Base-by-base conservation (phyloP, 2,113 vertebrate genomes). In the Percina caprodes region DNA sequence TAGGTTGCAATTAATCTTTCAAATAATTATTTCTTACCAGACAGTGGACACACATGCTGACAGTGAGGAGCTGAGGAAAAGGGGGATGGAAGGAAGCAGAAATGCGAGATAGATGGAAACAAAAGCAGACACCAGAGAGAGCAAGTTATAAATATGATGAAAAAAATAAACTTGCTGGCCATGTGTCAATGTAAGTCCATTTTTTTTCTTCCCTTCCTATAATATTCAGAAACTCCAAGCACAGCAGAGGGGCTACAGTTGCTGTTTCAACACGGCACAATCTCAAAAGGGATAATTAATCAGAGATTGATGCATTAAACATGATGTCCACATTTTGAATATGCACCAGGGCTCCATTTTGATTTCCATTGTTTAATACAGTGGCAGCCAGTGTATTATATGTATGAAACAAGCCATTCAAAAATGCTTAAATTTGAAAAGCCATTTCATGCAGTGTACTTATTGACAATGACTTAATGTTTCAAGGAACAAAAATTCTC, bases 271-370 rank as follows among this genome's bases (percentile, higher is more conserved):
- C 82, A 68, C 56, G 60, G 85, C 84, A 79, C 72, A 87, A 65
- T 78, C 82, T 88, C 85, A 74, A 86, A 85, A 69, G 72, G 89
- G 85, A 86, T 91, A 89, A 93, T 93, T 93, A 91, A 89, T 92
- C 90, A 91, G 76, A 85, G 65, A 81, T 79, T 71, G 79, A 90
- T 91, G 88, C 89, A 92, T 92, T 87, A 92, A 89, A 93, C 89
- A 90, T 88, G 86, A 84, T 84, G 84, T 85, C 75, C 81, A 77
- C 76, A 46, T 81, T 73, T 84, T 88, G 62, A 90, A 90, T 86
- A 83, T 56, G 83, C 58, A 55, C 72, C 24, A 76, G 62, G 63
- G 76, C 85, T 84, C 61, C 82, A 63, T 80, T 84, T 68, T 87
- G 79, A 88, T 85, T 76, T 70, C 67, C 83, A 74, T 86, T 87